Evolutionary conservation across 2,888 invertebrate species (phyloP).

Genomic region (Lordiphosa andalusiaca): DNA sequence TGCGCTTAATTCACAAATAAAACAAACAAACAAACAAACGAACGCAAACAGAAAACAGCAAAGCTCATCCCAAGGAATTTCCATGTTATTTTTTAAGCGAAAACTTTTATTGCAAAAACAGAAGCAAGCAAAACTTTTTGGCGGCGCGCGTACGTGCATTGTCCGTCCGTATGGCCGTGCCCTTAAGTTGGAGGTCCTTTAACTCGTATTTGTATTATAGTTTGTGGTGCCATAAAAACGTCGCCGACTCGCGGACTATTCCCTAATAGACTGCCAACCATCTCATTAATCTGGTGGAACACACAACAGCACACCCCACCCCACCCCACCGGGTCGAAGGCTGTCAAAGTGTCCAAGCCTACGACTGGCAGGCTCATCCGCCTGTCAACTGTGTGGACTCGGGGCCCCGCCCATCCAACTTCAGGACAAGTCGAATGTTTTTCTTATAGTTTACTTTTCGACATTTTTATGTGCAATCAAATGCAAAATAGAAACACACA

Average conservation of each 20-base stretch:
- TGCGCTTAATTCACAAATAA: conserved; percentile 80
- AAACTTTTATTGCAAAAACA: conserved; percentile 62
- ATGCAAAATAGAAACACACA: conserved; percentile 51
- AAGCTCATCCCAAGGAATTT: conserved; percentile 38
- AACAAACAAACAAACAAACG: conserved; percentile 46
- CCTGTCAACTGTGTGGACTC: conserved; percentile 49
- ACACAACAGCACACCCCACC: too few relatives aligned
- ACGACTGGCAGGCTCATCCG: conserved; percentile 69
- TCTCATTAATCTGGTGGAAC: conserved; percentile 55
- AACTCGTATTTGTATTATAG: conserved; percentile 56
- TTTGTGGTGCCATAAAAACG: conserved; percentile 56
- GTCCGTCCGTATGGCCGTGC: conserved; percentile 19
- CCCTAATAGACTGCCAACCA: conserved; percentile 49
- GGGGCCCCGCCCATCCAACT: not conserved
- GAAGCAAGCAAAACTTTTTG: conserved; percentile 55
- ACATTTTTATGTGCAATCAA: conserved; percentile 72
- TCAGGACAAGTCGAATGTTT: conserved; percentile 10
- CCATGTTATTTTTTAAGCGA: conserved; percentile 38
- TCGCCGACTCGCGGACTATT: conserved; percentile 18
- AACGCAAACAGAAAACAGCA: conserved; percentile 21
- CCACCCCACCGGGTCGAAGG: conserved; percentile 22
- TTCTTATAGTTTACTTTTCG: conserved; percentile 54
- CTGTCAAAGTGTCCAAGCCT: conserved; percentile 67
- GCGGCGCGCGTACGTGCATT: conserved; percentile 54
- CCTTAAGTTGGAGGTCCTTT: conserved; percentile 1